phyloP scores from a whole-genome alignment of 2,113 vertebrate genomes.

The Zosterops lateralis region DNA sequence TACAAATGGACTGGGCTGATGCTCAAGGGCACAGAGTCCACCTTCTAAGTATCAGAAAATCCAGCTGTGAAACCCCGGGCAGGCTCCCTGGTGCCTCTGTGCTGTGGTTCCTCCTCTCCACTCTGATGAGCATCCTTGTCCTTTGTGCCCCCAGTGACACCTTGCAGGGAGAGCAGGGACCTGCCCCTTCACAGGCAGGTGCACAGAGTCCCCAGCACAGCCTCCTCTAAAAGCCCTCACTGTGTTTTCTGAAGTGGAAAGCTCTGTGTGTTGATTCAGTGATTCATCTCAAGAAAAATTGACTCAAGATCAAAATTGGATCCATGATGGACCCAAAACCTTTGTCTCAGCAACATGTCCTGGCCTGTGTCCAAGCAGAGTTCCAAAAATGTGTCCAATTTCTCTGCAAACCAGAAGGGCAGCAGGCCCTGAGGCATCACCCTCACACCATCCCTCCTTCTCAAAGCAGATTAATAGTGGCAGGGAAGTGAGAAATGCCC shows the following conservation, averaged over 20 bases:
- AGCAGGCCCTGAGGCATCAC: not conserved
- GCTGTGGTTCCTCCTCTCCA: not conserved
- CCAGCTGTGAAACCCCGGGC: not conserved
- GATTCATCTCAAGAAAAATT: not conserved
- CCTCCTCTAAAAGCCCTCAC: not conserved
- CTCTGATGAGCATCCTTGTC: not conserved
- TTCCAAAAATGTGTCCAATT: not conserved
- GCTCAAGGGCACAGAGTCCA: not conserved
- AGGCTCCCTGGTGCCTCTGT: not conserved
- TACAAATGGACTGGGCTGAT: not conserved
- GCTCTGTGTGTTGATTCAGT: not conserved
- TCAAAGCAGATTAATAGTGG: not conserved
- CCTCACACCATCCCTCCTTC: not conserved
- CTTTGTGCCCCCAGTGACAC: not conserved
- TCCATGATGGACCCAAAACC: fast-evolving
- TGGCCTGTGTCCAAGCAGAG: not conserved
- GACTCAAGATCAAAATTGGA: not conserved
- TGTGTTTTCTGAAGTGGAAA: not conserved
- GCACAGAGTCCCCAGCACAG: not conserved
- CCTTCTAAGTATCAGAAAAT: not conserved
- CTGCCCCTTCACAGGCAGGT: not conserved
- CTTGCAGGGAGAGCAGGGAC: not conserved
- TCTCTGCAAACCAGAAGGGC: not conserved
- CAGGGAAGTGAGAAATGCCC: not conserved
- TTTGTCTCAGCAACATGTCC: not conserved